Base-by-base conservation (phyloP, 2,113 vertebrate genomes). In the Lates calcarifer region DNA sequence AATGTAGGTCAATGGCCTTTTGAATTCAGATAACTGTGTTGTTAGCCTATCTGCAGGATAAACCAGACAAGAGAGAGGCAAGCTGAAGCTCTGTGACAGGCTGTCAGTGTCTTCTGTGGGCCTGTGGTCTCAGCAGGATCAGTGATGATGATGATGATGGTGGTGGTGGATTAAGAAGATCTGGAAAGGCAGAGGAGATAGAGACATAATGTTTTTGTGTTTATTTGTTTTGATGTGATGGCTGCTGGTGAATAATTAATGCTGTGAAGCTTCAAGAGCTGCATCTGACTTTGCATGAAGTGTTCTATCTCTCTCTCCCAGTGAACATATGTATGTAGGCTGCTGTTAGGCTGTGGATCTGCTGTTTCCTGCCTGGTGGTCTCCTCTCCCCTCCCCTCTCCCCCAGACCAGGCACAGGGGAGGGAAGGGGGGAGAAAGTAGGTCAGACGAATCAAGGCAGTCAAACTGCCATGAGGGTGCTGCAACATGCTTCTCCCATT, bases 371-470 rank as follows among this genome's bases (percentile, higher is more conserved):
- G 86, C 89, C 75, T 85, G 91, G 87, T 89, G 90, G 91, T 91
- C 91, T 86, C 70, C 77, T 51, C 69, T 71, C 87, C 87, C 78
- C 69, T 69, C 73, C 63, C 64, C 58, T 64, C 61, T 41, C 63
- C 58, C 58, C 73, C 63, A 82, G 65, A 87, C 84, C 78, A 87
- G 49, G 87, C 83, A 87, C 60, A 72, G 61, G 62, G 85, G 82
- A 69, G 87, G 78, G 74, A 39, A 82, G 64, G 72, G 77, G 85
- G 73, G 82, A 53, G 79, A 88, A 95, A 94, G 93, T 95, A 95
- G 94, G 94, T 95, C 95, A 95, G 86, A 93, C 89, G 67, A 94
- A 90, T 86, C 83, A 69, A 92, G 84, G 85, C 82, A 81, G 81
- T 63, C 87, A 76, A 86, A 89, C 86, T 82, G 88, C 65, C 39